Percentiles rank a stretch among this genome's conserved stretches.
These are phyloP conservation scores for Heliconius cydno DNA, from an alignment of 2,888 invertebrate genomes.

Conservation along the genomic window DNA sequence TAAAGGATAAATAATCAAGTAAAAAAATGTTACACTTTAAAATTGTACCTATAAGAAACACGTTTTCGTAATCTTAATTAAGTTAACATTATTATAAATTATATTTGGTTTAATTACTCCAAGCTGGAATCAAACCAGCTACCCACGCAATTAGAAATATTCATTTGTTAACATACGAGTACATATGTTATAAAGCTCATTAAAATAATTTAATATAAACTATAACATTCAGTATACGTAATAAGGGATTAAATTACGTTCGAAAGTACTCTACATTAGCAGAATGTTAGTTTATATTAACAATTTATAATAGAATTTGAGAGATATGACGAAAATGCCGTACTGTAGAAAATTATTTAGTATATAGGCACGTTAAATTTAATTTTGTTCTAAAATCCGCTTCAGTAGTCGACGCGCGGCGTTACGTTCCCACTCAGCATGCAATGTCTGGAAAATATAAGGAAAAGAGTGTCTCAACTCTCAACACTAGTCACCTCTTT, in stretches of 20 bases:
- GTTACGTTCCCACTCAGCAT: background rate
- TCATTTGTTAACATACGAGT: background rate
- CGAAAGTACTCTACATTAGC: conserved; percentile 18
- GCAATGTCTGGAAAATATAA: background rate
- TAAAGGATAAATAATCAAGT: no score
- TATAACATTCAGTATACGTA: background rate
- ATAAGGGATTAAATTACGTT: conserved; percentile 9
- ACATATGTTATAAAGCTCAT: background rate
- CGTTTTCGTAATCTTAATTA: background rate
- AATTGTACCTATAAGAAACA: background rate
- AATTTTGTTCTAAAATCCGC: background rate
- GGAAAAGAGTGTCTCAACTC: no score
- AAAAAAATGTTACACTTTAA: no score
- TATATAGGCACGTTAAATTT: background rate
- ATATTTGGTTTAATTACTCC: background rate
- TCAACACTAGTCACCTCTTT: no score
- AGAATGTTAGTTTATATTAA: conserved; percentile 19
- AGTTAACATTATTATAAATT: background rate
- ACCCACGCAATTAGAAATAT: background rate
- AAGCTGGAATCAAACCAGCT: background rate
- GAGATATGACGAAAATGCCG: conserved; percentile 1
- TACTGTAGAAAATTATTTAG: background rate
- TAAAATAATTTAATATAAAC: conserved; percentile 1
- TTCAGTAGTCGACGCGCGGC: background rate
- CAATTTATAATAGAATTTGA: conserved; percentile 12